These are phyloP conservation scores for Trematocara unimaculatum DNA, from an alignment of 2,113 vertebrate species.

Conservation along the genomic window DNA sequence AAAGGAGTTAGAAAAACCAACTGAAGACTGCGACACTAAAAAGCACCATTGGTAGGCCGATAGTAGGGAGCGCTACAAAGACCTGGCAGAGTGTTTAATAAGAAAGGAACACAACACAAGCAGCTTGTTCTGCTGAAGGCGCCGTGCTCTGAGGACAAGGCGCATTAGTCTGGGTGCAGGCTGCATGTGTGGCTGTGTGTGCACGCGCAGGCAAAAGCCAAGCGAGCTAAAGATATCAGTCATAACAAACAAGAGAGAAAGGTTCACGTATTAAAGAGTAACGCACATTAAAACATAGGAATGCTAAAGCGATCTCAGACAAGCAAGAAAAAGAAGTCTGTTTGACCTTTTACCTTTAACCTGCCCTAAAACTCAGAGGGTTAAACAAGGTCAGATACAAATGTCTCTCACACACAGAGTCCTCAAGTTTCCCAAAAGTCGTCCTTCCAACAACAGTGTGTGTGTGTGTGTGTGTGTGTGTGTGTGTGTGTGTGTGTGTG, in stretches of 20 bases:
- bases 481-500: neutral
- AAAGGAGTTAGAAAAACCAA: constrained; percentile 67
- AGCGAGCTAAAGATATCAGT: neutral
- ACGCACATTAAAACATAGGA: neutral
- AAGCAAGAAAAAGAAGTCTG: neutral
- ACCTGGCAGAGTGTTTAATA: constrained; percentile 31
- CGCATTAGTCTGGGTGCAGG: constrained; percentile 30
- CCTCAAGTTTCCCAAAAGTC: constrained; percentile 12
- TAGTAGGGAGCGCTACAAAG: constrained; percentile 42
- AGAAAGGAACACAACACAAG: constrained; percentile 48
- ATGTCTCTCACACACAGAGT: neutral
- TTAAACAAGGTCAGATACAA: constrained; percentile 7
- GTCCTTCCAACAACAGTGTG: constrained; percentile 16
- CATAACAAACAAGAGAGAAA: neutral
- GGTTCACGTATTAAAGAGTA: neutral
- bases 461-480: neutral
- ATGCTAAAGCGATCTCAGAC: neutral
- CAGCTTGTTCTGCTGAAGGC: constrained; percentile 62
- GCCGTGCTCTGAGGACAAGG: constrained; percentile 45
- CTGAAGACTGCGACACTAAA: constrained; percentile 53
- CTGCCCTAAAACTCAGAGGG: neutral
- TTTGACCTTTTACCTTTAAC: constrained; percentile 13
- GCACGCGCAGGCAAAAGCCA: no score
- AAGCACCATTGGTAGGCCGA: constrained; percentile 45
- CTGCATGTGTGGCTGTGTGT: neutral